Conservation (phyloP, 35 echinoderm and acorn worm species). For the Acanthaster planci region DNA sequence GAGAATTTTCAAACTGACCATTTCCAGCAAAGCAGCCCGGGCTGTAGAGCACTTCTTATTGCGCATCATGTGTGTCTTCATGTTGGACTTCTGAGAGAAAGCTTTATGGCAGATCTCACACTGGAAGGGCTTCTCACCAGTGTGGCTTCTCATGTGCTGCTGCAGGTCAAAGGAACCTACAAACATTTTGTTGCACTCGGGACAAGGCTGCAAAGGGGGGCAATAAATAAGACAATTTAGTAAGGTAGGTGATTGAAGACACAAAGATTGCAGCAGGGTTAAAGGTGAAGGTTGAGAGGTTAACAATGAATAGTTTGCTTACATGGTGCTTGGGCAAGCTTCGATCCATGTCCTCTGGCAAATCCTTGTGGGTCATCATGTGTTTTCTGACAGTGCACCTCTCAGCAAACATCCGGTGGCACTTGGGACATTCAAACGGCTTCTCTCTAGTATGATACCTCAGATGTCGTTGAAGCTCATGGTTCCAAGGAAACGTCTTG, state of each 20-base stretch:
- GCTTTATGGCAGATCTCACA: conserved; percentile 66
- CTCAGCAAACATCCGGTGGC: conserved; percentile 85
- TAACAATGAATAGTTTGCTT: background rate
- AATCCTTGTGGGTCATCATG: conserved; percentile 93
- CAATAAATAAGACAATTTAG: background rate
- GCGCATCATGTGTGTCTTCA: conserved; percentile 90
- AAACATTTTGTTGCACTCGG: conserved; percentile 72
- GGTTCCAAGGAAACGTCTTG: conserved; percentile 81
- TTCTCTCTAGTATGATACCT: conserved; percentile 90
- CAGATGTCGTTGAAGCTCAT: conserved; percentile 88
- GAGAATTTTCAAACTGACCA: background rate
- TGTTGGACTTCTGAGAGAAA: conserved; percentile 93
- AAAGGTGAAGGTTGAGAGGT: no score
- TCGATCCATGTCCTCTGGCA: conserved; percentile 63
- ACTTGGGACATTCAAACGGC: conserved; percentile 90
- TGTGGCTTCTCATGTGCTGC: conserved; percentile 81
- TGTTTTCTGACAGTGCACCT: conserved; percentile 96
- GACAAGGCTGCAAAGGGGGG: background rate
- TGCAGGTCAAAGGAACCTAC: conserved; percentile 78
- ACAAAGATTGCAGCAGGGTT: background rate
- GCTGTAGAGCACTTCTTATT: conserved; percentile 33
- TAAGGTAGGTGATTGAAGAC: background rate
- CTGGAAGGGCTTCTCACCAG: conserved; percentile 79
- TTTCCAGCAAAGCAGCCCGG: background rate
- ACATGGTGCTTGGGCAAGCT: conserved; percentile 68